Percentiles rank a stretch among this genome's conserved stretches.
Conservation (phyloP, 2,113 vertebrate species). For the Hemichromis elongatus region DNA sequence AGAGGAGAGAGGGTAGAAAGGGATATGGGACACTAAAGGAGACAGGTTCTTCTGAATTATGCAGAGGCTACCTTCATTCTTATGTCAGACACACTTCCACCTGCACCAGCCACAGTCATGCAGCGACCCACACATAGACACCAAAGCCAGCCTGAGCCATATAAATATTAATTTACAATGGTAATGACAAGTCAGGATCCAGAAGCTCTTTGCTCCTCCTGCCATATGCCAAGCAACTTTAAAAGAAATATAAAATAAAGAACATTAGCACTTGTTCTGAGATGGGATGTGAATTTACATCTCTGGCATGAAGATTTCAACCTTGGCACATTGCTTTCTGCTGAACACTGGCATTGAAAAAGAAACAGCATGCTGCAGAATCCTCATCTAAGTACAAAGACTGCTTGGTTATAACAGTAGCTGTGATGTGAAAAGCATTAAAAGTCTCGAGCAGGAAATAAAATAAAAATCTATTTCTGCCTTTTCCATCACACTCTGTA, state of each 20-base stretch:
- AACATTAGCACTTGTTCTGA: not conserved
- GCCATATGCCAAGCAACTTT: not conserved
- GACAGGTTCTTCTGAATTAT: conserved; percentile 63
- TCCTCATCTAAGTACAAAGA: conserved; percentile 8
- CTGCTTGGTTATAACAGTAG: not conserved
- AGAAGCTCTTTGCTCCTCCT: not conserved
- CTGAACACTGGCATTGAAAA: not conserved
- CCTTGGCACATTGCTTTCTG: not conserved
- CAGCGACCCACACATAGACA: not conserved
- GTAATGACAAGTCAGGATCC: not conserved
- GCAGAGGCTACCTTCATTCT: conserved; percentile 50
- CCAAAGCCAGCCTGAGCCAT: not conserved
- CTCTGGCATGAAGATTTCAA: not conserved
- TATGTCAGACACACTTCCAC: conserved; percentile 47
- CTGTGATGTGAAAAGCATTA: not conserved
- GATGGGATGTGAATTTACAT: not conserved
- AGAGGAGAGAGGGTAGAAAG: not conserved
- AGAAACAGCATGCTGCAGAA: not conserved
- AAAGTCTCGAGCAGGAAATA: not conserved
- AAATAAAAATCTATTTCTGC: not conserved
- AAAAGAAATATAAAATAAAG: not conserved
- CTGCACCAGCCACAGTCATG: not conserved
- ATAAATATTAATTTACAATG: not conserved
- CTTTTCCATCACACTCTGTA: conserved; percentile 2
- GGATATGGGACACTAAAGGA: conserved; percentile 34